A percentile compares a stretch with the other conserved stretches of the same genome.
Conservation (phyloP, 2,797 vertebrate species). For the Eidolon dupreanum region DNA sequence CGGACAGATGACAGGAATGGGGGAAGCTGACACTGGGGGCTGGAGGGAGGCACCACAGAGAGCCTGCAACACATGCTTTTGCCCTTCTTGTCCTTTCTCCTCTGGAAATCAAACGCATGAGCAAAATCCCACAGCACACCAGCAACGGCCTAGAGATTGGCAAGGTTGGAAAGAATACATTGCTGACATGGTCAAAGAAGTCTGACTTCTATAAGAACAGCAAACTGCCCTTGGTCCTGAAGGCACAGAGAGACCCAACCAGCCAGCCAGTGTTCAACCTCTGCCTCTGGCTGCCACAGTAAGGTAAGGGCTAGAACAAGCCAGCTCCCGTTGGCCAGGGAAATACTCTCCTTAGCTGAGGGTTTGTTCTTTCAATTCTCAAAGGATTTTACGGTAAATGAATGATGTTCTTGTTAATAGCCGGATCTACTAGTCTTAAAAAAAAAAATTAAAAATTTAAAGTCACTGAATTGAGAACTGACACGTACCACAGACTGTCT, state of each 20-base stretch:
- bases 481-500: neutral
- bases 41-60: neutral
- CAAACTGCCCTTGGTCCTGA: neutral
- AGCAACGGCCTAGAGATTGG: neutral
- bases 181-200: neutral
- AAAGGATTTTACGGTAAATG: neutral
- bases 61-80: fast-evolving
- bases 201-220: no score
- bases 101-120: neutral
- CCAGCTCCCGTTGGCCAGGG: neutral
- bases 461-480: neutral
- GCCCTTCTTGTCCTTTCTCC: neutral
- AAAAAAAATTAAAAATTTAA: neutral
- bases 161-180: neutral
- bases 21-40: neutral
- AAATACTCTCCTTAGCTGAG: neutral
- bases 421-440: slow-evolving; percentile 42
- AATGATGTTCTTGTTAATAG: neutral
- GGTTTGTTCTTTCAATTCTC: neutral
- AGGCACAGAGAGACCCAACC: neutral
- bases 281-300: neutral
- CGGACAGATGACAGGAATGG: neutral
- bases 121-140: neutral
- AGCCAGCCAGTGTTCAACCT: neutral
- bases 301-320: neutral